phyloP scores from a whole-genome alignment of 2,113 vertebrate genomes.

The Trematomus loennbergii region DNA sequence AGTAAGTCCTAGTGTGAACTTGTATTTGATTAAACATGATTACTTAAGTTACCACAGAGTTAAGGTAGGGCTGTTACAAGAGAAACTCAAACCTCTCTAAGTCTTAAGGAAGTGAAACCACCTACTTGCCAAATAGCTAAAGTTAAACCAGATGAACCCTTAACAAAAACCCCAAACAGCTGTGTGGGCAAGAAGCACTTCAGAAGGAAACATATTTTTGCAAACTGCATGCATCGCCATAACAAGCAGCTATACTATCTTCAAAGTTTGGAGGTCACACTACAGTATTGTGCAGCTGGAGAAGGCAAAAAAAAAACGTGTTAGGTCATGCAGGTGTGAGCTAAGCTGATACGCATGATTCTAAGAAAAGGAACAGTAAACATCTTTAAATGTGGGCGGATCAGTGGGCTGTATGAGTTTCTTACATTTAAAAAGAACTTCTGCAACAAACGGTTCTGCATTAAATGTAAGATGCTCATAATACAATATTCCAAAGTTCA shows the following conservation, averaged over 20 bases:
- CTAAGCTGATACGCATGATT: background rate
- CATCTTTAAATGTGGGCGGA: background rate
- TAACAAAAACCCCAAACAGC: background rate
- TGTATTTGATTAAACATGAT: no score
- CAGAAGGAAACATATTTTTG: background rate
- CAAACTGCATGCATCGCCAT: background rate
- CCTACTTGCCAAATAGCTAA: background rate
- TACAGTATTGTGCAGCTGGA: background rate
- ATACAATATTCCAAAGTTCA: no score
- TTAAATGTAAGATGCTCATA: no score
- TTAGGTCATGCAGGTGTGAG: constrained; percentile 37
- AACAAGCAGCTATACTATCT: background rate
- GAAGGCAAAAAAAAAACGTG: background rate
- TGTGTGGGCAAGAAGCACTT: background rate
- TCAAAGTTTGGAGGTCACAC: background rate
- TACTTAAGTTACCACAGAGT: no score
- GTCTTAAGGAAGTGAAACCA: constrained; percentile 29
- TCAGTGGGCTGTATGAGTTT: background rate
- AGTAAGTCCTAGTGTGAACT: background rate
- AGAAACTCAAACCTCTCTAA: background rate
- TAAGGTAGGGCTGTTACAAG: no score
- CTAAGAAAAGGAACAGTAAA: background rate
- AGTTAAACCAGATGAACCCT: background rate
- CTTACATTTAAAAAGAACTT: no score
- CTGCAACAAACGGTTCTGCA: no score